Evolutionary conservation across 2,797 vertebrate genomes (phyloP).

Genomic region (Lutjanus argentimaculatus): DNA sequence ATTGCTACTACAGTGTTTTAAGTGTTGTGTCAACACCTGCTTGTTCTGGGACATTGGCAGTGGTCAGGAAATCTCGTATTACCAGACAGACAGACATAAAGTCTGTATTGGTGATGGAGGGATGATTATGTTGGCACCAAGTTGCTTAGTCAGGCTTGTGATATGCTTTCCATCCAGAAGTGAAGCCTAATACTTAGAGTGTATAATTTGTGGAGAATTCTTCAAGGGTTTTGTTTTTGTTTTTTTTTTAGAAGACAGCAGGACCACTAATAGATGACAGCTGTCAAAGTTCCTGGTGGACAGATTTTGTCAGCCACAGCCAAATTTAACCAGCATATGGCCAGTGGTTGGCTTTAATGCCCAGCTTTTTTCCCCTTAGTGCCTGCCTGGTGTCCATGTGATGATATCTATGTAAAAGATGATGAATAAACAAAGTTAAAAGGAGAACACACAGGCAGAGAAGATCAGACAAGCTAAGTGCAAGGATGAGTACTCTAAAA

Average conservation of each 20-base stretch:
- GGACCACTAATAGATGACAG: background rate
- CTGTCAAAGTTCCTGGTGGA: background rate
- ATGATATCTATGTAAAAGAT: conserved; percentile 31
- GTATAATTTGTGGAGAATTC: conserved; percentile 2
- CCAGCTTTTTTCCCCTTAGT: background rate
- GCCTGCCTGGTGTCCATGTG: conserved; percentile 20
- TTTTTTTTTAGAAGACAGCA: background rate
- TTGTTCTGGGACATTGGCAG: conserved; percentile 28
- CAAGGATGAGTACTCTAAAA: conserved; percentile 50
- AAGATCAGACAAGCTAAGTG: conserved; percentile 49
- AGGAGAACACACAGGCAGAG: conserved; percentile 19
- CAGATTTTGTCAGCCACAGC: background rate
- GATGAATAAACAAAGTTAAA: conserved; percentile 53
- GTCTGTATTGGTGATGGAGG: conserved; percentile 11
- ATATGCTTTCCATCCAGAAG: background rate
- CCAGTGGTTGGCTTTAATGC: background rate
- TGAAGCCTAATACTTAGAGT: background rate
- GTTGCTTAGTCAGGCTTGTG: background rate
- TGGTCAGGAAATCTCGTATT: conserved; percentile 38
- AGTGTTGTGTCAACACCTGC: conserved; percentile 59
- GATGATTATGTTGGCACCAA: conserved; percentile 25
- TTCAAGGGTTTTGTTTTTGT: background rate
- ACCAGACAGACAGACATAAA: conserved; percentile 34
- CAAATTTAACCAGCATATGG: conserved; percentile 1
- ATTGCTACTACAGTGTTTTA: conserved; percentile 30